These are phyloP conservation scores for Cosmorhoe ocellata DNA, from an alignment of 2,888 invertebrate genomes.

Conservation along the genomic window DNA sequence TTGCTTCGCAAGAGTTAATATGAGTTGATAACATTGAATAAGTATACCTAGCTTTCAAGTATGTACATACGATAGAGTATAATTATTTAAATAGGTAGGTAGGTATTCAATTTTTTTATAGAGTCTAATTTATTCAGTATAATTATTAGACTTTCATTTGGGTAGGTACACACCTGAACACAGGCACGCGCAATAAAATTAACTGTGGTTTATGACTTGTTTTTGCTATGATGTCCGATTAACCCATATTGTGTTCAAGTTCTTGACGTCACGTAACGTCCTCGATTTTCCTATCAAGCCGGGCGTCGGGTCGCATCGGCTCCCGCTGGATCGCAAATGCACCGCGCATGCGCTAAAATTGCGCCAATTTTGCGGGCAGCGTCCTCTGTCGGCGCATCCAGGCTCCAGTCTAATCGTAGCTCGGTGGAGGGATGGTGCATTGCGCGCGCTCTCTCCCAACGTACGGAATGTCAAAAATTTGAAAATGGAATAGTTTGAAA, in stretches of 20 bases:
- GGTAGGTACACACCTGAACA: slow-evolving; percentile 10
- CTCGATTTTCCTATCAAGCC: slow-evolving; percentile 77
- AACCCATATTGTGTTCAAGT: slow-evolving; percentile 72
- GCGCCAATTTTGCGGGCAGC: slow-evolving; percentile 78
- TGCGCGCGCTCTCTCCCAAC: slow-evolving; percentile 55
- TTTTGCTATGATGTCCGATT: slow-evolving; percentile 73
- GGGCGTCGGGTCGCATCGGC: slow-evolving; percentile 71
- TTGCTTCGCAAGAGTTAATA: slow-evolving; percentile 51
- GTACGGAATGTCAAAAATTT: slow-evolving; percentile 67
- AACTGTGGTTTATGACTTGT: slow-evolving; percentile 53
- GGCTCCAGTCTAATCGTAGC: slow-evolving; percentile 66
- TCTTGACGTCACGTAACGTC: slow-evolving; percentile 79
- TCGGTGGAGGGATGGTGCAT: slow-evolving; percentile 69
- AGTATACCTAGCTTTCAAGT: too few relatives aligned
- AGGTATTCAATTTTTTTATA: too few relatives aligned
- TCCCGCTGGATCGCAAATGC: slow-evolving; percentile 68
- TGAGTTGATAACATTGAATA: too few relatives aligned
- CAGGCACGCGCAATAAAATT: slow-evolving; percentile 29
- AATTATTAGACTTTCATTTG: too few relatives aligned
- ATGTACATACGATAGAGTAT: too few relatives aligned
- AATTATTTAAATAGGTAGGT: too few relatives aligned
- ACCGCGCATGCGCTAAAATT: slow-evolving; percentile 76
- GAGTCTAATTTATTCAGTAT: too few relatives aligned
- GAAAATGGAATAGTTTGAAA: slow-evolving; percentile 70
- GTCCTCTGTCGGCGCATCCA: slow-evolving; percentile 74